Conservation (phyloP, 2,113 vertebrate species). For the Hyperoodon ampullatus region DNA sequence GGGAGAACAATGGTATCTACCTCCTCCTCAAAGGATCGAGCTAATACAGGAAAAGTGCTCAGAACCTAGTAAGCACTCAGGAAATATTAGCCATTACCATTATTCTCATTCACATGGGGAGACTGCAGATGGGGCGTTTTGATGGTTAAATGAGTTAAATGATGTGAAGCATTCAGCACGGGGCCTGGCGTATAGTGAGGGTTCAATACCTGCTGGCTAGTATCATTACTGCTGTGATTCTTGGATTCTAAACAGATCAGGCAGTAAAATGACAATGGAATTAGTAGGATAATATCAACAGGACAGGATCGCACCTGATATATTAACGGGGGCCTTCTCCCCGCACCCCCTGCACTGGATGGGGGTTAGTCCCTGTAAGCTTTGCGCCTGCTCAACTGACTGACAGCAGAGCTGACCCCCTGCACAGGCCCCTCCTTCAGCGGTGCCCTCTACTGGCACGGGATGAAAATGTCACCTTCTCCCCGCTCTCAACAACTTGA, state of each 20-base stretch:
- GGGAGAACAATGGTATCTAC: rapidly evolving
- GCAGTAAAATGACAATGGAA: neutral
- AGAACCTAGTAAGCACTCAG: rapidly evolving
- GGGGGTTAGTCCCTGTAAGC: neutral
- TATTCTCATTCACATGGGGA: rapidly evolving
- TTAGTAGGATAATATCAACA: neutral
- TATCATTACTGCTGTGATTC: rapidly evolving
- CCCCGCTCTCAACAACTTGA: neutral
- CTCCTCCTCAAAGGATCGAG: neutral
- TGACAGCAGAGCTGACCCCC: neutral
- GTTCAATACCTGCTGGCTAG: rapidly evolving
- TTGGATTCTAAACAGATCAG: neutral
- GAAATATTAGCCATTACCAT: rapidly evolving
- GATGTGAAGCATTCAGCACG: neutral
- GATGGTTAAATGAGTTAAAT: rapidly evolving
- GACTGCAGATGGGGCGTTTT: neutral
- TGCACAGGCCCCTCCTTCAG: neutral
- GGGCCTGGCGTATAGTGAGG: neutral
- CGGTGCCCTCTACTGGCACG: neutral
- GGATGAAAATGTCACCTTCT: too few species aligned
- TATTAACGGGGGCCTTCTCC: neutral
- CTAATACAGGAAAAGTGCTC: neutral
- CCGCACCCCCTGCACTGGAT: rapidly evolving
- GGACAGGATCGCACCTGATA: neutral
- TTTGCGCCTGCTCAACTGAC: neutral